Conservation (phyloP, 2,888 invertebrate species). For the Drepana falcataria region DNA sequence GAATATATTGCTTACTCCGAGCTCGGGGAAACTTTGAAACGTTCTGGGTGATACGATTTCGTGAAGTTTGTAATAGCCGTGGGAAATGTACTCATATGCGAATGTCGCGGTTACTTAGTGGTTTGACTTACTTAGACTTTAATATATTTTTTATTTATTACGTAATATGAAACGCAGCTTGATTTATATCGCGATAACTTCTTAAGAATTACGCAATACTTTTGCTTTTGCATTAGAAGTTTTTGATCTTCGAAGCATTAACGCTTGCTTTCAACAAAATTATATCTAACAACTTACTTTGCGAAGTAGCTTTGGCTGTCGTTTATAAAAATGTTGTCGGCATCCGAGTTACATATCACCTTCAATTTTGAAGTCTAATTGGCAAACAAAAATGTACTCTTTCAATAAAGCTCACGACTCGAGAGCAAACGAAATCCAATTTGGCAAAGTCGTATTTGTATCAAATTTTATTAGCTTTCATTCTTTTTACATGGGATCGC, state of each 20-base stretch:
- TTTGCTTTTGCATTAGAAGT: too few species aligned
- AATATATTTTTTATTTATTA: not conserved
- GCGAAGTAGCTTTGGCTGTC: not conserved
- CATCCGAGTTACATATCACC: conserved; percentile 14
- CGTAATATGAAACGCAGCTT: too few species aligned
- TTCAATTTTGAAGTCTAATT: conserved; percentile 23
- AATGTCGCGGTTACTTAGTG: not conserved
- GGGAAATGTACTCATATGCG: conserved; percentile 5
- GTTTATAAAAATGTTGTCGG: conserved; percentile 4
- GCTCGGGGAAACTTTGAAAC: conserved; percentile 36
- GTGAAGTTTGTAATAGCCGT: conserved; percentile 33
- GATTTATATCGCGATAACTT: too few species aligned
- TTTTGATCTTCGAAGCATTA: too few species aligned
- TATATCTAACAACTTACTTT: not conserved
- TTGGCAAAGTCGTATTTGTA: conserved; percentile 26
- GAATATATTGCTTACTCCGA: conserved; percentile 57
- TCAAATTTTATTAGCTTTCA: conserved; percentile 21
- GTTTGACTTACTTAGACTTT: not conserved
- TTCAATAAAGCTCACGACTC: conserved; percentile 24
- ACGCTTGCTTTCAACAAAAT: not conserved
- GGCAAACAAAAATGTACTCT: conserved; percentile 21
- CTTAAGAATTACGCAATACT: too few species aligned
- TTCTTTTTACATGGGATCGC: conserved; percentile 6
- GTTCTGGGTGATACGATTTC: conserved; percentile 41
- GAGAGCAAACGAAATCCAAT: conserved; percentile 23